These are phyloP conservation scores for Branchinecta sandiegonensis DNA, from an alignment of 2,888 invertebrate species.

Conservation along the genomic window DNA sequence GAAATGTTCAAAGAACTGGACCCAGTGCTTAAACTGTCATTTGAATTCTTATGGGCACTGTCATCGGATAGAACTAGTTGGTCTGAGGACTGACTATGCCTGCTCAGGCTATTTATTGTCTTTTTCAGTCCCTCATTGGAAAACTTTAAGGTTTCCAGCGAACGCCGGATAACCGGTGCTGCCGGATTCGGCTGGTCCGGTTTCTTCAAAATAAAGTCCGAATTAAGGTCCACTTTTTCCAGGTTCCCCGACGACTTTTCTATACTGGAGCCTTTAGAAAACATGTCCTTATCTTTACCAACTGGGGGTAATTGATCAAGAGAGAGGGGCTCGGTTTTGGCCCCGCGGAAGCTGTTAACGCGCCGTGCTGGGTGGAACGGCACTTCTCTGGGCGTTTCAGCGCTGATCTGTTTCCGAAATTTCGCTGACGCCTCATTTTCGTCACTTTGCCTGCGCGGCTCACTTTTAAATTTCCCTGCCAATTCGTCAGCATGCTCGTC, in stretches of 20 bases:
- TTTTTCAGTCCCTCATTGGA: slow-evolving; percentile 24
- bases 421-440: neutral
- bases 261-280: neutral
- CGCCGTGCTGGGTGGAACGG: slow-evolving; percentile 12
- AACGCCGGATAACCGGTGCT: slow-evolving; percentile 17
- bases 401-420: neutral
- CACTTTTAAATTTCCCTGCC: neutral
- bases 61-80: slow-evolving; percentile 22
- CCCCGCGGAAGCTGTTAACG: slow-evolving; percentile 20
- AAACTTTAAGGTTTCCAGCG: slow-evolving; percentile 21
- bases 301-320: neutral
- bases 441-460: neutral
- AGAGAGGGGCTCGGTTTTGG: neutral
- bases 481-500: neutral
- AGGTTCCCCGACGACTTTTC: slow-evolving; percentile 16
- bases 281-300: neutral
- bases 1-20: slow-evolving; percentile 23
- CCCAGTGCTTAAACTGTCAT: slow-evolving; percentile 20
- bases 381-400: neutral
- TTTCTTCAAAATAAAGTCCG: slow-evolving; percentile 23
- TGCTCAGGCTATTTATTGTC: slow-evolving; percentile 21
- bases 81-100: slow-evolving; percentile 21
- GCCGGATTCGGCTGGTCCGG: slow-evolving; percentile 6
- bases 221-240: slow-evolving; percentile 18
- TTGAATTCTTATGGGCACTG: slow-evolving; percentile 19